Conservation (phyloP, 2,797 vertebrate species). For the Manis pentadactyla region DNA sequence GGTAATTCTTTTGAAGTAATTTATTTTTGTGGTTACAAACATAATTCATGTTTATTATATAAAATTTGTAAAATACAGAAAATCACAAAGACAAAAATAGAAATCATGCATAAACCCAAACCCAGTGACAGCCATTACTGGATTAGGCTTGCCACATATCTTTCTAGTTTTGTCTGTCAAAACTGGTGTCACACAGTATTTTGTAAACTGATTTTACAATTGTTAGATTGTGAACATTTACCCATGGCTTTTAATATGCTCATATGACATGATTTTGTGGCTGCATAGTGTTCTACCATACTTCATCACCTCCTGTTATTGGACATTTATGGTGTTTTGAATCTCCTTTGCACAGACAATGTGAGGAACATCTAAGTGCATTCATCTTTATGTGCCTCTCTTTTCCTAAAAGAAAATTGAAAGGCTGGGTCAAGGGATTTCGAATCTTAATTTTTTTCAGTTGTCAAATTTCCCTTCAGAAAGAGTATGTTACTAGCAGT, state of each 20-base stretch:
- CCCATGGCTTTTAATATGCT: background rate
- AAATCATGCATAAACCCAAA: background rate
- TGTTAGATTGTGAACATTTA: background rate
- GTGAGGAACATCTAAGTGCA: background rate
- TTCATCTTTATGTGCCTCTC: background rate
- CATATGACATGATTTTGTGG: background rate
- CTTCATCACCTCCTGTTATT: background rate
- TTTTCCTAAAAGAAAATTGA: background rate
- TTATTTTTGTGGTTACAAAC: background rate
- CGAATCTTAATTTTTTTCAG: background rate
- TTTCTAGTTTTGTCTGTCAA: background rate
- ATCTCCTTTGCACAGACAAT: background rate
- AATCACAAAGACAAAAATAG: background rate
- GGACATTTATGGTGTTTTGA: background rate
- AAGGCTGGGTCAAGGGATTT: background rate
- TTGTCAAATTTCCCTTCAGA: background rate
- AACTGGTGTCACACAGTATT: background rate
- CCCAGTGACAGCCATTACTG: background rate
- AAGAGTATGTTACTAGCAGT: background rate
- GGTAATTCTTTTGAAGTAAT: background rate
- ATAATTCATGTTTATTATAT: background rate
- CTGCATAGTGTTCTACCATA: background rate
- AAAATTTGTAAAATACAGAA: background rate
- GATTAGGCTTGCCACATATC: background rate
- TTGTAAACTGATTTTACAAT: background rate